These are phyloP conservation scores for Lasiommata megera DNA, from an alignment of 2,888 invertebrate species.

Conservation along the genomic window DNA sequence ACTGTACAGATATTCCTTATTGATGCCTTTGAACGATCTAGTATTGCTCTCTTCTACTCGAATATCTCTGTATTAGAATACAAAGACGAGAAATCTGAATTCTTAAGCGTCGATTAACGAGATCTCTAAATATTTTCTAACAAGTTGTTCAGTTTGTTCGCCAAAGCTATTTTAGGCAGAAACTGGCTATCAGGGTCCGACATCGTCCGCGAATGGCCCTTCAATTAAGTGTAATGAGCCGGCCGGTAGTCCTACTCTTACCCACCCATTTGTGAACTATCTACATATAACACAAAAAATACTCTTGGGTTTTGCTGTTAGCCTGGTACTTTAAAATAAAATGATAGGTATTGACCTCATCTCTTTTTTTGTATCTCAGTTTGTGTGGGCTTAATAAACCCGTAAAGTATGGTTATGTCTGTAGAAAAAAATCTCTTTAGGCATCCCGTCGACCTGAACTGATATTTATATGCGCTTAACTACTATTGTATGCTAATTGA, in stretches of 20 bases:
- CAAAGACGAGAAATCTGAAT: too few species aligned
- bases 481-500: too few species aligned
- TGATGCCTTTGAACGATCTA: too few species aligned
- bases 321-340: neutral
- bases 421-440: too few species aligned
- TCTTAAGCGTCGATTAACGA: constrained; percentile 1
- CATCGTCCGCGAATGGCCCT: constrained; percentile 74
- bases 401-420: too few species aligned
- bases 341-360: neutral
- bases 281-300: constrained; percentile 13
- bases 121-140: constrained; percentile 46
- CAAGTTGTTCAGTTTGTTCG: constrained; percentile 58
- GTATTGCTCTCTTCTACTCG: too few species aligned
- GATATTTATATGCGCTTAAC: too few species aligned
- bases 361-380: too few species aligned
- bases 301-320: constrained; percentile 1
- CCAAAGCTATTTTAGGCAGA: constrained; percentile 56
- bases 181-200: constrained; percentile 62
- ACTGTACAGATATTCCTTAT: too few species aligned
- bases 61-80: too few species aligned
- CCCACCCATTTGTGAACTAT: constrained; percentile 41
- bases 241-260: constrained; percentile 55
- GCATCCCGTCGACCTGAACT: too few species aligned
- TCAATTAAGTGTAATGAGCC: constrained; percentile 79
- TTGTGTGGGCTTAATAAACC: too few species aligned